Evolutionary conservation across 2,113 vertebrate species (phyloP).

Genomic region (Brienomyrus longianalis): DNA sequence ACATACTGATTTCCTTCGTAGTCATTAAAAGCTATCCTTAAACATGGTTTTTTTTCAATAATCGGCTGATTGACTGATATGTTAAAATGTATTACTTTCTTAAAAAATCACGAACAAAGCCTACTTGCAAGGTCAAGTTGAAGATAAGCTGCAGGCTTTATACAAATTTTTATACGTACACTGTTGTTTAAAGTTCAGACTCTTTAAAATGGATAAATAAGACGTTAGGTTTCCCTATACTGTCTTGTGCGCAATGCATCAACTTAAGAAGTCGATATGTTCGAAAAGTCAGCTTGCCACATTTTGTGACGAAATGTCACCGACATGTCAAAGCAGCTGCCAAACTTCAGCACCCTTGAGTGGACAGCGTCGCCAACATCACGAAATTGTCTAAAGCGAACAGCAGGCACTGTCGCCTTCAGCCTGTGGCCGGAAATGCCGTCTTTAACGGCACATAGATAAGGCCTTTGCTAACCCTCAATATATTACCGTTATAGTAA

Average conservation of each 20-base stretch:
- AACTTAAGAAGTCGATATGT: neutral
- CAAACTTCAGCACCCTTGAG: conserved; percentile 34
- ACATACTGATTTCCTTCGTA: neutral
- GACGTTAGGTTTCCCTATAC: neutral
- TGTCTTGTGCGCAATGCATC: neutral
- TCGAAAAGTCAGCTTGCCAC: too few species aligned
- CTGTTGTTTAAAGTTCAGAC: neutral
- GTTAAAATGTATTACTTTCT: neutral
- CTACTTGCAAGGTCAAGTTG: neutral
- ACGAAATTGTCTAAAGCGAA: neutral
- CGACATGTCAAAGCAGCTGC: neutral
- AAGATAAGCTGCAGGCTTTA: neutral
- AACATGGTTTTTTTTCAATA: neutral
- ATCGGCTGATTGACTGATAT: neutral
- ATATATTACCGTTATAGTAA: neutral
- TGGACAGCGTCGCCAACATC: conserved; percentile 35
- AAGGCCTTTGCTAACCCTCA: neutral
- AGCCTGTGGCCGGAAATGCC: neutral
- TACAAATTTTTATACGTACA: neutral
- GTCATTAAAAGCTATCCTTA: neutral
- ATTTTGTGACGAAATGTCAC: neutral
- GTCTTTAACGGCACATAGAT: neutral
- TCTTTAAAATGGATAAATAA: neutral
- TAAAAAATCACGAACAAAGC: neutral
- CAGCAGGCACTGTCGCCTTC: neutral